Evolutionary conservation across 1,140 invertebrate genomes (phyloP).

Genomic region (Eriosoma lanigerum): DNA sequence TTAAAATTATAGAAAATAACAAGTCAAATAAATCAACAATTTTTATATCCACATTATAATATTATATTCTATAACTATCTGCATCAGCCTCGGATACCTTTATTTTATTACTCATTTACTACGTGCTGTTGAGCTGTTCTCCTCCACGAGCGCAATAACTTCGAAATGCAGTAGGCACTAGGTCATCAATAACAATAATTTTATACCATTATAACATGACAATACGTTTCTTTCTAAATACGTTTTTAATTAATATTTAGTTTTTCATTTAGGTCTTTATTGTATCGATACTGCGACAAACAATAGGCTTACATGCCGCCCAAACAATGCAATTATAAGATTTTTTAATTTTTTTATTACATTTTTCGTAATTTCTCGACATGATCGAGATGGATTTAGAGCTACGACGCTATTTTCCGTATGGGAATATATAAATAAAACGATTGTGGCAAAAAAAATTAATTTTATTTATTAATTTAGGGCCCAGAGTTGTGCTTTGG

Average conservation of each 20-base stretch:
- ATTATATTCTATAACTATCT: too few species aligned
- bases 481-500: too few species aligned
- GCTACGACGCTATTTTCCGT: too few species aligned
- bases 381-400: not conserved
- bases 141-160: not conserved
- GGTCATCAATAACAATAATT: slow-evolving; percentile 3
- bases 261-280: slow-evolving; percentile 22
- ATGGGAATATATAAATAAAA: not conserved
- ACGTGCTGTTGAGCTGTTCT: not conserved
- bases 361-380: not conserved
- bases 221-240: slow-evolving; percentile 1
- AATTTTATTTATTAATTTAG: too few species aligned
- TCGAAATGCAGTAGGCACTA: slow-evolving; percentile 14
- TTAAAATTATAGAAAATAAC: too few species aligned
- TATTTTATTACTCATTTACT: too few species aligned
- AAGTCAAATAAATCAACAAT: too few species aligned
- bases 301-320: not conserved
- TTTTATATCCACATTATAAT: too few species aligned
- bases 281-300: not conserved
- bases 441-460: not conserved
- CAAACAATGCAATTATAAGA: slow-evolving; percentile 6
- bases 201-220: not conserved
- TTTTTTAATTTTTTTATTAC: slow-evolving; percentile 19
- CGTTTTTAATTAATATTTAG: slow-evolving; percentile 9
- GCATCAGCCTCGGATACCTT: not conserved